Base-by-base conservation (phyloP, 2,888 invertebrate species). In the Idaea dimidiata region DNA sequence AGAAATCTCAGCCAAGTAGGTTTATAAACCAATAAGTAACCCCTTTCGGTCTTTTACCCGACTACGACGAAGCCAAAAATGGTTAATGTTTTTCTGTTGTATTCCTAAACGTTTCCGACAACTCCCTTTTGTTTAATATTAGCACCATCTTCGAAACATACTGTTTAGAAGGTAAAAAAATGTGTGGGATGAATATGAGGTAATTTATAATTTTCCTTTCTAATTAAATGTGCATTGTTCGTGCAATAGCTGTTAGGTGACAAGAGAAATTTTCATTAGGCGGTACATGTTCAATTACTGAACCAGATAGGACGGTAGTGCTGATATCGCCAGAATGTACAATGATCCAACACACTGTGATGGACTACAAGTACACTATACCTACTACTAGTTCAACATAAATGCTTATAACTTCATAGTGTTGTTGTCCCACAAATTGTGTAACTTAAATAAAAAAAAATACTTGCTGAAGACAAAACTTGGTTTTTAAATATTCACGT, bases 211-310 rank as follows among this genome's bases (percentile, higher is more conserved):
- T 43, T 7, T 33, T 33, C 7, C 14, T 43, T 43, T 43, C 10
- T 43, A 43, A 43, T 43, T 10, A 43, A 43, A 43, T 43, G 43
- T 43, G 43, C 43, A 14, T 6, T 3, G 10, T 43, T 43, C 10
- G 10, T 43, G 43, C 43, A 43, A 43, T 43, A 43, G 43, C 43
- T 43, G 43, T 43, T 43, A 43, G 10, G 8, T 43, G 43, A 14
- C 74, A 73, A 74, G 80, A 79, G 83, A 84, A 86, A 83, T 84
- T 83, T 84, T 87, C 81, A 89, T 88, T 87, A 89, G 80, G 77
- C 73, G 67, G 83, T 77, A 81, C 89, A 86, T 87, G 88, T 88
- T 83, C 89, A 88, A 89, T 89, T 87, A 89, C 78, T 75, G 79
- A 74, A 70, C 77, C 75, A 72, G 72, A 75, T 78, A 75, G 77